Evolutionary conservation across 1,140 invertebrate species (phyloP).

Genomic region (Drosophila bifasciata): DNA sequence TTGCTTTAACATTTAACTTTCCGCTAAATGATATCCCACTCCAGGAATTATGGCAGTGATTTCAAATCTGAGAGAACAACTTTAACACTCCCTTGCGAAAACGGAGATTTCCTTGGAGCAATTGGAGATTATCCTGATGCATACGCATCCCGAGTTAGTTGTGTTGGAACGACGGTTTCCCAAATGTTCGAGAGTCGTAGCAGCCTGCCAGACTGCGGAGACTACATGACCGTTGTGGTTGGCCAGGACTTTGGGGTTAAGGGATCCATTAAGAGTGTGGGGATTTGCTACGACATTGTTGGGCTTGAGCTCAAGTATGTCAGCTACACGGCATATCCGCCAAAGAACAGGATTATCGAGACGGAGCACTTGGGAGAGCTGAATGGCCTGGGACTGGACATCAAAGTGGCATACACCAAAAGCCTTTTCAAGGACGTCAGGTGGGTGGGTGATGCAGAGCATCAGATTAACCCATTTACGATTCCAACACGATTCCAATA

Average conservation of each 20-base stretch:
- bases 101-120: rapidly evolving
- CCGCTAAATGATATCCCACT: too few species aligned
- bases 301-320: conserved; percentile 35
- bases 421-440: conserved; percentile 10
- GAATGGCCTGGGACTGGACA: conserved; percentile 36
- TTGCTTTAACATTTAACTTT: too few species aligned
- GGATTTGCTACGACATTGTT: conserved; percentile 43
- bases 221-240: conserved; percentile 44
- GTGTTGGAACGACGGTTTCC: too few species aligned
- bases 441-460: conserved; percentile 13
- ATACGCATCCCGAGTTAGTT: background rate
- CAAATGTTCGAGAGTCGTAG: conserved; percentile 37
- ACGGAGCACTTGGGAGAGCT: conserved; percentile 45
- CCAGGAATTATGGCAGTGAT: rapidly evolving
- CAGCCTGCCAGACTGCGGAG: conserved; percentile 24
- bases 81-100: too few species aligned
- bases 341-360: conserved; percentile 15
- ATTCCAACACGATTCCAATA: too few species aligned
- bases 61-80: too few species aligned
- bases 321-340: conserved; percentile 32
- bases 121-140: rapidly evolving
- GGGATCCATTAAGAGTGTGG: conserved; percentile 23
- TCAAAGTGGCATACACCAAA: conserved; percentile 8
- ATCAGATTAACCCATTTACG: background rate
- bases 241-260: conserved; percentile 1